Evolutionary conservation across 2,888 invertebrate species (phyloP).

Genomic region (Cataglyphis rosenhaueri): DNA sequence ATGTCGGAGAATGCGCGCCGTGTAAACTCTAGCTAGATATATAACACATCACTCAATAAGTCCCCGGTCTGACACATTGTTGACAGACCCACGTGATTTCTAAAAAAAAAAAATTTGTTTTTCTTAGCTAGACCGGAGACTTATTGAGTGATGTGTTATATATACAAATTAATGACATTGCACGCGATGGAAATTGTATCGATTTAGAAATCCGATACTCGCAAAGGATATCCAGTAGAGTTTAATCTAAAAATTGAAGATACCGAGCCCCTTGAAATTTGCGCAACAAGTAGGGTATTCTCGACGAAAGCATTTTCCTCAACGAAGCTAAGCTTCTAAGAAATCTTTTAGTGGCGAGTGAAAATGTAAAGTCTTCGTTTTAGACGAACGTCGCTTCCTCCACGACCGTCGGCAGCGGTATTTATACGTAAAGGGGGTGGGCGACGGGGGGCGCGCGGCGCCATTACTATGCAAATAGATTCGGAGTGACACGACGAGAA

Average conservation of each 20-base stretch:
- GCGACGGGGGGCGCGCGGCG: slow-evolving; percentile 50
- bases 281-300: slow-evolving; percentile 30
- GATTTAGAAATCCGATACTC: background rate
- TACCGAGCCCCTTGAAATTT: background rate
- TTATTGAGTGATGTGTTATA: too few species aligned
- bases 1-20: background rate
- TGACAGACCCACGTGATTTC: too few species aligned
- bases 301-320: background rate
- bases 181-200: background rate
- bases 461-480: slow-evolving; percentile 85
- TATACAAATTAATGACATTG: background rate
- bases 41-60: too few species aligned
- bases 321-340: background rate
- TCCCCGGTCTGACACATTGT: too few species aligned
- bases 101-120: too few species aligned
- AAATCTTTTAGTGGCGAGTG: background rate
- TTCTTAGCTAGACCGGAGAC: too few species aligned
- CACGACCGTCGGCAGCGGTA: slow-evolving; percentile 58
- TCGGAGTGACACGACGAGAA: slow-evolving; percentile 82
- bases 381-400: slow-evolving; percentile 22
- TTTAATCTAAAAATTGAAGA: slow-evolving; percentile 15
- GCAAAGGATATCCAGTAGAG: background rate
- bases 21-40: background rate
- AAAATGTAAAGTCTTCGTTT: slow-evolving; percentile 13
- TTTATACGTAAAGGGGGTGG: slow-evolving; percentile 63